phyloP scores from a whole-genome alignment of 2,888 invertebrate genomes.

The Hyposoter dolosus region DNA sequence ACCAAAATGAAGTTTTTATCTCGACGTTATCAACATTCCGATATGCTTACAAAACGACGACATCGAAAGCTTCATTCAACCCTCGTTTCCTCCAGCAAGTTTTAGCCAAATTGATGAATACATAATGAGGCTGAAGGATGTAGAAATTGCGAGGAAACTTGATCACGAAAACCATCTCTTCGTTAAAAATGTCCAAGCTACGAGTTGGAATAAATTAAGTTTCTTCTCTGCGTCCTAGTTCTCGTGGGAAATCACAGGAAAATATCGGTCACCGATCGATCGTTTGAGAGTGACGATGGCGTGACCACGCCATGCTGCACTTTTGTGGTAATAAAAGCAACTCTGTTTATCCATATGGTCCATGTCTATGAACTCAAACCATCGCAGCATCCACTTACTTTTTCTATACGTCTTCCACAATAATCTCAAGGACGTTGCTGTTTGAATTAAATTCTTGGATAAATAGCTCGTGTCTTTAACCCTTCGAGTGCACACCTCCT shows the following conservation, averaged over 20 bases:
- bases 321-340: background rate
- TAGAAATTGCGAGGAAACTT: slow-evolving; percentile 18
- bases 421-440: too few relatives aligned
- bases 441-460: too few relatives aligned
- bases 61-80: background rate
- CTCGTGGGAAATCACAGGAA: slow-evolving; percentile 53
- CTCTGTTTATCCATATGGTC: background rate
- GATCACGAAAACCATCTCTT: slow-evolving; percentile 30
- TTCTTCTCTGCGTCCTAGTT: slow-evolving; percentile 28
- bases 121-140: slow-evolving; percentile 1
- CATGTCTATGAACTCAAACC: background rate
- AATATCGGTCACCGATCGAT: slow-evolving; percentile 39
- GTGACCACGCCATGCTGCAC: background rate
- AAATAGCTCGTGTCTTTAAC: too few relatives aligned
- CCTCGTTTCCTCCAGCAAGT: background rate
- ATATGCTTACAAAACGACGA: background rate
- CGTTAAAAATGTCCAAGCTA: slow-evolving; percentile 16
- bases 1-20: background rate
- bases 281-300: background rate
- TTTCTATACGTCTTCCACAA: background rate
- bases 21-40: background rate
- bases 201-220: slow-evolving; percentile 51
- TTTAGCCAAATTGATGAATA: background rate
- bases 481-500: too few relatives aligned
- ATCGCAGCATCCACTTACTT: background rate